A percentile compares a stretch with the other conserved stretches of the same genome.
Evolutionary conservation across 2,888 invertebrate genomes (phyloP).

Genomic region (Mesorhabditis belari): DNA sequence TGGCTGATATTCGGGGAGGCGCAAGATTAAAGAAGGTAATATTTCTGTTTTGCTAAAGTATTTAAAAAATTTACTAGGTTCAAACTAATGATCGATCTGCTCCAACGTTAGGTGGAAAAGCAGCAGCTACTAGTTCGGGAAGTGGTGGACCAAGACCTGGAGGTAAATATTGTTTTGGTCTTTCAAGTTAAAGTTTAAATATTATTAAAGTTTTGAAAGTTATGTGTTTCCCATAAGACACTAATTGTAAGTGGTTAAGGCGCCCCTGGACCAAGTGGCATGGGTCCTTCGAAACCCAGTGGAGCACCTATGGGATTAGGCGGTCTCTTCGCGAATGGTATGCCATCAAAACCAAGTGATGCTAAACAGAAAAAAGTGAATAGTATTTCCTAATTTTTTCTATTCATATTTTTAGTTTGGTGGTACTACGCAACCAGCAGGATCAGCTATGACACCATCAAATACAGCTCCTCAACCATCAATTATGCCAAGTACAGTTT

Average conservation of each 20-base stretch:
- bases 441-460: too few species aligned
- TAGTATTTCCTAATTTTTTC: background rate
- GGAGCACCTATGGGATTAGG: background rate
- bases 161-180: background rate
- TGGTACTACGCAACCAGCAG: too few species aligned
- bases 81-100: background rate
- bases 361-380: background rate
- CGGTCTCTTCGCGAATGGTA: background rate
- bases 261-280: too few species aligned
- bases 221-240: too few species aligned
- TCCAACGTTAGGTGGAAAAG: background rate
- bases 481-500: too few species aligned
- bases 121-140: background rate
- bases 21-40: background rate
- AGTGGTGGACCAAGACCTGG: background rate
- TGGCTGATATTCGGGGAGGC: background rate
- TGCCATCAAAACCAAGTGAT: background rate
- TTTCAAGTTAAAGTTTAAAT: too few species aligned
- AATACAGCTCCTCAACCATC: too few species aligned
- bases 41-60: too few species aligned
- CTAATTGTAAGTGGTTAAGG: too few species aligned
- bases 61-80: background rate
- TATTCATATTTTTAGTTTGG: background rate
- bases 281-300: background rate
- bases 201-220: too few species aligned